phyloP scores from a whole-genome alignment of 2,797 vertebrate species.

The Selene dorsalis region DNA sequence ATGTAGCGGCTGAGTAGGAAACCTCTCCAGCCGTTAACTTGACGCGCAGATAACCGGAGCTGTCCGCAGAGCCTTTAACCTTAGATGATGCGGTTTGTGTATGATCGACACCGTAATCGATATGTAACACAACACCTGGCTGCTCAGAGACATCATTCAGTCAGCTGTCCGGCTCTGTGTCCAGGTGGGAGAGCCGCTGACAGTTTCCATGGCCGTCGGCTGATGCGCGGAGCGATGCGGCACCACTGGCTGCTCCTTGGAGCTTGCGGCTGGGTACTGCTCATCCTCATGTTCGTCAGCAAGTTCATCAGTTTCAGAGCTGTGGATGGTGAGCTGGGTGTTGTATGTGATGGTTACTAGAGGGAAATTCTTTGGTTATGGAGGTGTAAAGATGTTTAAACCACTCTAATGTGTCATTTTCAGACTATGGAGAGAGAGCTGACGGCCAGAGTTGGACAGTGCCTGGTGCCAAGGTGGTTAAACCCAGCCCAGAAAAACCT shows the following conservation, averaged over 20 bases:
- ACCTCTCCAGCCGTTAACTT: not conserved
- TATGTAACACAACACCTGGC: not conserved
- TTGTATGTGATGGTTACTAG: accelerated
- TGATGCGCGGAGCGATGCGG: conserved; percentile 89
- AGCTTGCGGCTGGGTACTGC: conserved; percentile 96
- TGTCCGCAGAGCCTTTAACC: not conserved
- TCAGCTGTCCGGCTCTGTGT: conserved; percentile 6
- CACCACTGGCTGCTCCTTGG: conserved; percentile 96
- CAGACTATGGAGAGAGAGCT: conserved; percentile 87
- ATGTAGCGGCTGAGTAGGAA: not conserved
- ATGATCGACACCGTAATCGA: no score
- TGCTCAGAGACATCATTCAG: not conserved
- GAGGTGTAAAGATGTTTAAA: not conserved
- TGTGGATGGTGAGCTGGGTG: conserved; percentile 85
- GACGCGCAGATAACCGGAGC: not conserved
- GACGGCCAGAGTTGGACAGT: conserved; percentile 85
- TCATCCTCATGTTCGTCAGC: conserved; percentile 97
- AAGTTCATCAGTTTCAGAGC: conserved; percentile 93
- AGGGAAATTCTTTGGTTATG: no score
- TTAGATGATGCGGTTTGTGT: not conserved
- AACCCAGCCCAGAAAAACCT: conserved; percentile 74
- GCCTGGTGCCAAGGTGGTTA: conserved; percentile 79
- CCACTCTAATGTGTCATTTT: not conserved
- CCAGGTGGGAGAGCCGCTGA: conserved; percentile 30
- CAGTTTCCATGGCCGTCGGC: conserved; percentile 69